Evolutionary conservation across 2,797 vertebrate genomes (phyloP).

Genomic region (Sebastes hubbsi): DNA sequence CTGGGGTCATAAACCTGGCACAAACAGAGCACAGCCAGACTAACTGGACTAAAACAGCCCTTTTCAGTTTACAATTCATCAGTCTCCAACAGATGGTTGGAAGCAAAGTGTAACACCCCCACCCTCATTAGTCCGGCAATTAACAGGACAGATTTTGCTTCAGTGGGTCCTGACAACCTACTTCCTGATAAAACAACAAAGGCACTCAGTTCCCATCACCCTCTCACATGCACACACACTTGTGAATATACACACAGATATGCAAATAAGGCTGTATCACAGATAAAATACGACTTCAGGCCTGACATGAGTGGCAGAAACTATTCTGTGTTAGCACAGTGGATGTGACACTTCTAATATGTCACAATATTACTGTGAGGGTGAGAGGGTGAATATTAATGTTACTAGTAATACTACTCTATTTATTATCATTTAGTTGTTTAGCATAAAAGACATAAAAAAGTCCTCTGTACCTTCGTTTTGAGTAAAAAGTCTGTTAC

Average conservation of each 20-base stretch:
- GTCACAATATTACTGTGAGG: background rate
- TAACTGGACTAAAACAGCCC: background rate
- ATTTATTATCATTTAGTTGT: background rate
- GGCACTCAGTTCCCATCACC: constrained; percentile 29
- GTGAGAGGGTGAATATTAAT: background rate
- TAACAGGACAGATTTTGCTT: constrained; percentile 48
- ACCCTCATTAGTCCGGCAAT: constrained; percentile 66
- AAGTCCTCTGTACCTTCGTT: background rate
- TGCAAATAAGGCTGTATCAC: constrained; percentile 27
- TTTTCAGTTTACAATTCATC: constrained; percentile 17
- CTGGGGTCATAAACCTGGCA: background rate
- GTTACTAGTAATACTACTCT: background rate
- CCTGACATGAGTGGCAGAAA: background rate
- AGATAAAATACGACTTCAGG: background rate
- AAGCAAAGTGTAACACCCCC: background rate
- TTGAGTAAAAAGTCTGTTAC: background rate
- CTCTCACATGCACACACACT: background rate
- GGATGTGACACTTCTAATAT: background rate
- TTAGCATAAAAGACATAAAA: background rate
- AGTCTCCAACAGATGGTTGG: constrained; percentile 21
- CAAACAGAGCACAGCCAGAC: constrained; percentile 11
- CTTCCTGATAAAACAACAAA: constrained; percentile 53
- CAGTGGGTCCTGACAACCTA: constrained; percentile 55
- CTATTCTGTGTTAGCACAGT: background rate
- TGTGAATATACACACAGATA: constrained; percentile 10